phyloP scores from a whole-genome alignment of 2,113 vertebrate species.

The Urocitellus parryii region DNA sequence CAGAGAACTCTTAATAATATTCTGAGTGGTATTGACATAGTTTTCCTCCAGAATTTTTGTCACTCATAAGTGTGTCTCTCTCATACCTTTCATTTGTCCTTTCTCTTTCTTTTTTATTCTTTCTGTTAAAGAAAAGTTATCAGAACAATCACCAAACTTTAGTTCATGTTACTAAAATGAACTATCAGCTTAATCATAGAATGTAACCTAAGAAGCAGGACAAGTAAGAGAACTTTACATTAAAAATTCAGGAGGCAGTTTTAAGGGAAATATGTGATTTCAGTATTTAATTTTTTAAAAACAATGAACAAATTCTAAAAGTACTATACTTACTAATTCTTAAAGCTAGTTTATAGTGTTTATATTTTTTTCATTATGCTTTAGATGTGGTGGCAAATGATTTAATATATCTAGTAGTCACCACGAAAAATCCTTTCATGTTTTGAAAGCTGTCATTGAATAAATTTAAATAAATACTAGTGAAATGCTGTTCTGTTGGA shows the following conservation, averaged over 20 bases:
- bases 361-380: slow-evolving; percentile 79
- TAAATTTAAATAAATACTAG: slow-evolving; percentile 76
- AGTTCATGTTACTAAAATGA: slow-evolving; percentile 92
- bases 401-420: slow-evolving; percentile 82
- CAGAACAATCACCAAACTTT: slow-evolving; percentile 94
- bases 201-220: slow-evolving; percentile 81
- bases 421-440: slow-evolving; percentile 75
- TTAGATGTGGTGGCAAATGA: slow-evolving; percentile 86
- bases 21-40: slow-evolving; percentile 82
- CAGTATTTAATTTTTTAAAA: slow-evolving; percentile 81
- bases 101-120: slow-evolving; percentile 85
- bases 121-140: slow-evolving; percentile 94
- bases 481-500: slow-evolving; percentile 84
- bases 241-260: slow-evolving; percentile 80
- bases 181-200: slow-evolving; percentile 84
- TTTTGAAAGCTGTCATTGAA: slow-evolving; percentile 84
- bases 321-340: slow-evolving; percentile 75
- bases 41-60: slow-evolving; percentile 85
- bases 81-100: slow-evolving; percentile 90
- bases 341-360: slow-evolving; percentile 84
- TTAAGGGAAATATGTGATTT: slow-evolving; percentile 80
- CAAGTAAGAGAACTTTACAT: slow-evolving; percentile 80
- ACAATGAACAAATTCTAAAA: slow-evolving; percentile 83
- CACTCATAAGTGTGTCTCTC: slow-evolving; percentile 89
- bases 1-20: slow-evolving; percentile 83